These are phyloP conservation scores for Drosophila aff. DNA, from an alignment of 1,140 invertebrate genomes.

Conservation along the genomic window DNA sequence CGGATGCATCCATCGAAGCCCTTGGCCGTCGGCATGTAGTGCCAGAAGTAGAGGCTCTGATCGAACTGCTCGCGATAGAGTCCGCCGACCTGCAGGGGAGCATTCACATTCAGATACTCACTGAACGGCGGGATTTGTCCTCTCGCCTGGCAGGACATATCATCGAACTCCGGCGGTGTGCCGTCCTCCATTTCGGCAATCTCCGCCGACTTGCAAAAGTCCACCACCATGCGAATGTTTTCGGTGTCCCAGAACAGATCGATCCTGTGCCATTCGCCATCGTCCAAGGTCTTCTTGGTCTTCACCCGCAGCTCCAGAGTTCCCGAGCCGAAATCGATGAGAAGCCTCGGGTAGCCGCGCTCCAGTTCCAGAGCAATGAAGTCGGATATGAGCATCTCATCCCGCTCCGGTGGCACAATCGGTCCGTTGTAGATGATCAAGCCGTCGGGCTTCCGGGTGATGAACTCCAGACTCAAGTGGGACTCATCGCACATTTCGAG, in stretches of 20 bases:
- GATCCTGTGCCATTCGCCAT: slow-evolving; percentile 98
- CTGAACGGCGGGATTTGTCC: slow-evolving; percentile 97
- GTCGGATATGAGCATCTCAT: slow-evolving; percentile 95
- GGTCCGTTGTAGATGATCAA: slow-evolving; percentile 98
- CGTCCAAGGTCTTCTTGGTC: slow-evolving; percentile 93
- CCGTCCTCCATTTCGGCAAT: slow-evolving; percentile 95
- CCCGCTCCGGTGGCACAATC: slow-evolving; percentile 94
- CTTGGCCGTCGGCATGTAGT: slow-evolving; percentile 93
- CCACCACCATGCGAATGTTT: slow-evolving; percentile 95
- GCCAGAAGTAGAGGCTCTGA: slow-evolving; percentile 93
- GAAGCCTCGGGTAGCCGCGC: slow-evolving; percentile 94
- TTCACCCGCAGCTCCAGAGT: slow-evolving; percentile 95
- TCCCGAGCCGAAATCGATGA: slow-evolving; percentile 98
- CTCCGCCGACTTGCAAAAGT: slow-evolving; percentile 94
- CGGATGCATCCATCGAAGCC: slow-evolving; percentile 97
- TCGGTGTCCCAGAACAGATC: slow-evolving; percentile 98
- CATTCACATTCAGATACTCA: slow-evolving; percentile 98
- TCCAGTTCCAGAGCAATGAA: slow-evolving; percentile 97
- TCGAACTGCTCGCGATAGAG: slow-evolving; percentile 94
- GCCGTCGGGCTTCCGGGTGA: slow-evolving; percentile 95
- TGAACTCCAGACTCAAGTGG: slow-evolving; percentile 97
- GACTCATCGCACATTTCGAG: slow-evolving; percentile 98
- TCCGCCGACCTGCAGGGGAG: slow-evolving; percentile 97
- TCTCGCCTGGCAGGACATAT: slow-evolving; percentile 94
- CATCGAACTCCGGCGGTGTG: slow-evolving; percentile 93